Conservation (phyloP, 2,888 invertebrate genomes). For the Aelia acuminata region DNA sequence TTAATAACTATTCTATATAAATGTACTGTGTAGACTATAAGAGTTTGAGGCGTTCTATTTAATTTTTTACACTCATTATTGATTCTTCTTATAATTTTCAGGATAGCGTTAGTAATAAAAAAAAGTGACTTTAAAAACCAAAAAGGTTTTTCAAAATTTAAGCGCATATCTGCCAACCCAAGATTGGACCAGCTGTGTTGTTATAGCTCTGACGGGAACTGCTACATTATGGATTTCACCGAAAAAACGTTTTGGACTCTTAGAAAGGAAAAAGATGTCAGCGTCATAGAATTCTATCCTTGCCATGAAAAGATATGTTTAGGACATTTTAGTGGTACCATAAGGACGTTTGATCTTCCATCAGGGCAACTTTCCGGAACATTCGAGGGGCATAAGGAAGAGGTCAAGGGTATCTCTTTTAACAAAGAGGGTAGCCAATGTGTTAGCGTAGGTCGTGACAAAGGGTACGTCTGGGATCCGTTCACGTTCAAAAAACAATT, state of each 20-base stretch:
- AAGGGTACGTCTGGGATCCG: background rate
- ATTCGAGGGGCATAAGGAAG: background rate
- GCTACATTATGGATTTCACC: background rate
- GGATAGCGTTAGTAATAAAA: background rate
- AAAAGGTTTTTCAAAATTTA: background rate
- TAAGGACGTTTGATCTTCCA: background rate
- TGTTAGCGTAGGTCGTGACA: background rate
- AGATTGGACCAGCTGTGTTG: background rate
- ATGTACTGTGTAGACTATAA: too few relatives aligned
- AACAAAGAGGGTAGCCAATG: background rate
- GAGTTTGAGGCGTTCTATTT: too few relatives aligned
- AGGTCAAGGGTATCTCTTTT: background rate
- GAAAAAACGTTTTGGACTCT: constrained; percentile 18
- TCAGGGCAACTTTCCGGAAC: background rate
- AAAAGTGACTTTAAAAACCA: background rate
- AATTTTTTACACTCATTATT: background rate
- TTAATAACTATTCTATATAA: too few relatives aligned
- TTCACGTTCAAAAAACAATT: background rate
- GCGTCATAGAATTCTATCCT: constrained; percentile 7
- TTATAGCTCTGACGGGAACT: background rate
- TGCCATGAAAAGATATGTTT: background rate
- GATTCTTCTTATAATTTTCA: background rate
- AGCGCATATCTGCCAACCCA: background rate
- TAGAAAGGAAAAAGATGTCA: background rate
- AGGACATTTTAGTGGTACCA: background rate